Evolutionary conservation across 2,113 vertebrate genomes (phyloP), one percentile per base, ranked within the genome.

Genomic region (Dipodomys merriami): DNA sequence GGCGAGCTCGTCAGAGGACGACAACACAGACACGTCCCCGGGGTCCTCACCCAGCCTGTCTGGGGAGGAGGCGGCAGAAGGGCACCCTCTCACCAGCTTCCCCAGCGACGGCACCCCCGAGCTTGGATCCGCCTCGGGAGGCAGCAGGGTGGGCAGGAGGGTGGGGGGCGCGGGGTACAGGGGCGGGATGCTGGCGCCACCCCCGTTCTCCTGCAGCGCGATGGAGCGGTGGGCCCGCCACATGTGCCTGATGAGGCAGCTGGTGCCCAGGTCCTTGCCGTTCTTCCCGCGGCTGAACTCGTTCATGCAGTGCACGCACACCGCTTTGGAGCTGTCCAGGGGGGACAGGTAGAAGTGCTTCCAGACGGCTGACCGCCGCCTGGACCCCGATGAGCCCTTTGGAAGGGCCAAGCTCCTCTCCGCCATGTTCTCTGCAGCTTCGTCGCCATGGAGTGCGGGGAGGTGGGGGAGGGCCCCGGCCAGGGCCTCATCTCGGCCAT

Each of bases 251-350:
- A 99, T 99, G 69, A 99, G 99, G 97, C 99, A 99, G 97, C 99
- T 99, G 0, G 99, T 99, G 92, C 99, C 99, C 62, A 99, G 97
- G 96, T 99, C 99, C 98, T 99, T 99, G 4, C 99, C 99, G 44
- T 99, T 99, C 98, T 99, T 99, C 2, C 99, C 99, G 35, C 99
- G 96, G 96, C 99, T 99, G 97, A 99, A 99, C 97, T 99, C 99
- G 90, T 99, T 99, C 99, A 99, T 99, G 97, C 99, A 99, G 93
- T 99, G 99, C 94, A 99, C 98, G 35, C 99, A 99, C n/a, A 99
- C 99, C 6, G 99, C 99, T 98, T 99, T 99, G 94, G 99, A 99
- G 97, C 97, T 99, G 97, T 99, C 99, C 39, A 98, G 96, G 44
- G 99, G 99, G 0, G 99, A 99, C 95, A 99, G 98, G 97, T 99